phyloP scores from a whole-genome alignment of 2,888 invertebrate genomes.

The Epinotia brunnichana region DNA sequence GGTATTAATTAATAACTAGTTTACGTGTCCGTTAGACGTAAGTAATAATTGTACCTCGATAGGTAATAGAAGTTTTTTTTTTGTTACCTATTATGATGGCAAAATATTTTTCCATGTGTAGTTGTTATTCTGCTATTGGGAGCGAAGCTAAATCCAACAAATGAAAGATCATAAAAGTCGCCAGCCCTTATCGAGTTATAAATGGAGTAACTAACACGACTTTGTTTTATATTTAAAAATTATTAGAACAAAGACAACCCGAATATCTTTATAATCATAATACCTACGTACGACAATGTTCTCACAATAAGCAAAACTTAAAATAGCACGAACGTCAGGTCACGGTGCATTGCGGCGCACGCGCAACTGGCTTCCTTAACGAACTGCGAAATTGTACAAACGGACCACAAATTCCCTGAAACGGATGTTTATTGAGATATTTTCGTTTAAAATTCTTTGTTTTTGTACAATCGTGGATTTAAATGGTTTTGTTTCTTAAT shows the following conservation, averaged over 20 bases:
- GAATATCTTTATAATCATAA: neutral
- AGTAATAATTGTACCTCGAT: too few species aligned
- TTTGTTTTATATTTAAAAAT: too few species aligned
- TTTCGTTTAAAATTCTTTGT: slow-evolving; percentile 43
- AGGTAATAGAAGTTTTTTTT: too few species aligned
- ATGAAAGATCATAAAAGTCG: too few species aligned
- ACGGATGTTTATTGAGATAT: slow-evolving; percentile 44
- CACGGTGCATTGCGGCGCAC: slow-evolving; percentile 37
- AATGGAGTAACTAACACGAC: too few species aligned
- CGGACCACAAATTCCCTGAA: slow-evolving; percentile 43
- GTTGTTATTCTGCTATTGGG: too few species aligned
- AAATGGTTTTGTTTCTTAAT: slow-evolving; percentile 1
- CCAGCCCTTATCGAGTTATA: too few species aligned
- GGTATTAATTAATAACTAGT: too few species aligned
- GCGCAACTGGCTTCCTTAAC: slow-evolving; percentile 43
- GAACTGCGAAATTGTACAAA: slow-evolving; percentile 45
- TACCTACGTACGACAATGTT: neutral
- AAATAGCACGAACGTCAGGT: slow-evolving; percentile 36
- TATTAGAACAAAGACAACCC: neutral
- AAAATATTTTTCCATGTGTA: too few species aligned
- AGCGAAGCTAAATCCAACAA: too few species aligned
- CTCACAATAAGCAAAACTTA: neutral
- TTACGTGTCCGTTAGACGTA: too few species aligned
- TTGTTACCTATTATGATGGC: too few species aligned
- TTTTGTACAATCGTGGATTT: slow-evolving; percentile 5